A percentile compares a stretch with the other conserved stretches of the same genome.
phyloP scores from a whole-genome alignment of 2,888 invertebrate species.

The Apantesis nais region DNA sequence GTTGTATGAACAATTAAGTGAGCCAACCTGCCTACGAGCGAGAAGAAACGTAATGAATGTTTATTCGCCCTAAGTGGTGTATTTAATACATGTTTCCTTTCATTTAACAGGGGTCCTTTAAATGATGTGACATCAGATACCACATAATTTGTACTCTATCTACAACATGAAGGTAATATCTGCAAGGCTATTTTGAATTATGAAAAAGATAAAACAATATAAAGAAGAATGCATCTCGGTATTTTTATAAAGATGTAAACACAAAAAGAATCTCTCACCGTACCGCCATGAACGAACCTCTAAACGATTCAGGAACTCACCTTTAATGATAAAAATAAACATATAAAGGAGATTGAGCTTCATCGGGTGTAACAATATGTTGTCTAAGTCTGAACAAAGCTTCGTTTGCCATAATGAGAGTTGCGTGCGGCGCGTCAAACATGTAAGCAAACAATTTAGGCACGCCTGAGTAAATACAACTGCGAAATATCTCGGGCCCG shows the following conservation, averaged over 20 bases:
- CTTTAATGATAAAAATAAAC: slow-evolving; percentile 82
- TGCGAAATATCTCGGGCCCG: slow-evolving; percentile 80
- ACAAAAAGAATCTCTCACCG: slow-evolving; percentile 73
- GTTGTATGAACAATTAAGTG: slow-evolving; percentile 84
- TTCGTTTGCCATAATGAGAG: slow-evolving; percentile 81
- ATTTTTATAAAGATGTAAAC: slow-evolving; percentile 44
- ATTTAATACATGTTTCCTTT: slow-evolving; percentile 50
- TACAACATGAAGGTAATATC: slow-evolving; percentile 38
- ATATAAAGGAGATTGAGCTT: slow-evolving; percentile 77
- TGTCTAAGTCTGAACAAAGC: slow-evolving; percentile 82
- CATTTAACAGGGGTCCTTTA: slow-evolving; percentile 31
- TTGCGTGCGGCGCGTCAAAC: slow-evolving; percentile 85
- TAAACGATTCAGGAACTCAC: slow-evolving; percentile 73
- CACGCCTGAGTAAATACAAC: slow-evolving; percentile 84
- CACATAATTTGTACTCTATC: slow-evolving; percentile 19
- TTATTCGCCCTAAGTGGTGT: slow-evolving; percentile 71
- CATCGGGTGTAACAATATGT: slow-evolving; percentile 81
- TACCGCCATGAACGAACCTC: slow-evolving; percentile 69
- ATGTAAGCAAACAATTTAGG: slow-evolving; percentile 85
- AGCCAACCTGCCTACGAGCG: slow-evolving; percentile 72
- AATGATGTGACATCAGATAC: slow-evolving; percentile 13
- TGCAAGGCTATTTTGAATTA: slow-evolving; percentile 22
- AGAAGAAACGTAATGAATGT: slow-evolving; percentile 79
- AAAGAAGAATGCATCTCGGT: slow-evolving; percentile 26
- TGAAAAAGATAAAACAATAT: slow-evolving; percentile 25